Conservation (phyloP, 1,140 invertebrate species). For the Hycleus phaleratus region DNA sequence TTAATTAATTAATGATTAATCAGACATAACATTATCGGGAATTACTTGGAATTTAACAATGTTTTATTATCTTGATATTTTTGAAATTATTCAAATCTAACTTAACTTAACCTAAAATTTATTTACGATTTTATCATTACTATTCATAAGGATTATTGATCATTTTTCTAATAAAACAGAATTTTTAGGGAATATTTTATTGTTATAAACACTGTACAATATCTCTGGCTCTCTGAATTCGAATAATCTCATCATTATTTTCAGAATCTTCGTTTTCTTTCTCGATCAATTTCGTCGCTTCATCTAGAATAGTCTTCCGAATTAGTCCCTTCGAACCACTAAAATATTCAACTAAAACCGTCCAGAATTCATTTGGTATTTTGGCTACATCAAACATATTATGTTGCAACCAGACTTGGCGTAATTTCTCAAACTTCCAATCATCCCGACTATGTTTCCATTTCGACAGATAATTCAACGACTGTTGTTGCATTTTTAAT, state of each 20-base stretch:
- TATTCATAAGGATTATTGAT: background rate
- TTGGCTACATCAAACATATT: constrained; percentile 53
- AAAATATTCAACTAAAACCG: constrained; percentile 61
- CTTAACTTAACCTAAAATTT: no score
- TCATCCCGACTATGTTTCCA: constrained; percentile 61
- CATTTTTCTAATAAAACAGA: background rate
- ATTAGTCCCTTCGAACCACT: constrained; percentile 57
- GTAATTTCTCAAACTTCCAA: constrained; percentile 72
- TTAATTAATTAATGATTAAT: background rate
- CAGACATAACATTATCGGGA: no score
- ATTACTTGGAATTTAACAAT: no score
- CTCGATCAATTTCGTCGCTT: constrained; percentile 57
- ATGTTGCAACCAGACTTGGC: constrained; percentile 65
- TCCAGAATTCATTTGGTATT: constrained; percentile 53
- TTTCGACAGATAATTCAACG: constrained; percentile 51
- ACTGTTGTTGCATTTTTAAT: constrained; percentile 34
- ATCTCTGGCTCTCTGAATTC: constrained; percentile 27
- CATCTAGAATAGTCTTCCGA: constrained; percentile 49
- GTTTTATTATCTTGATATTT: no score
- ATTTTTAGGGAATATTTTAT: constrained; percentile 16
- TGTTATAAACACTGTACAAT: constrained; percentile 35
- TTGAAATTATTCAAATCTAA: no score
- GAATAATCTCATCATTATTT: constrained; percentile 33
- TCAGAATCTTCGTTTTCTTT: constrained; percentile 46
- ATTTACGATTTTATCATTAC: no score